Evolutionary conservation across 2,797 vertebrate species (phyloP).

Genomic region (Sebastes cheni): DNA sequence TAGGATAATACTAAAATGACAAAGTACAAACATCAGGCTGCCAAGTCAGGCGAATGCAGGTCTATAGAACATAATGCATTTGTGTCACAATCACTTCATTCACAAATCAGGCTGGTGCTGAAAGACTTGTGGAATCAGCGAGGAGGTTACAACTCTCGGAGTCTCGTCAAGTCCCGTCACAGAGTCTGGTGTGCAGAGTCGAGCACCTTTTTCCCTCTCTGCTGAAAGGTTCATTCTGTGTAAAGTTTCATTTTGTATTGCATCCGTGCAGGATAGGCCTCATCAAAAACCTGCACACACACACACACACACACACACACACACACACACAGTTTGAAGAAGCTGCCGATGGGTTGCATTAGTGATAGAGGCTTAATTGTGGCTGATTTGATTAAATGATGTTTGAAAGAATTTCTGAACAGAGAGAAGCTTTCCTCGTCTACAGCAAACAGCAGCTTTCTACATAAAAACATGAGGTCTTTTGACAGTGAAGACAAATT

Average conservation of each 20-base stretch:
- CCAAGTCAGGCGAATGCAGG: conserved; percentile 37
- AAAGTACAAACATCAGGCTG: conserved; percentile 48
- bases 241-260: conserved; percentile 45
- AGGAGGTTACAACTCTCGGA: conserved; percentile 19
- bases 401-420: conserved; percentile 17
- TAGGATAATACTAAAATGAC: conserved; percentile 32
- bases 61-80: conserved; percentile 15
- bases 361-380: conserved; percentile 22
- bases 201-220: conserved; percentile 13
- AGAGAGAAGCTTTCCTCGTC: neutral
- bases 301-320: neutral
- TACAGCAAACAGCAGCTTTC: conserved; percentile 7
- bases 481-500: conserved; percentile 13
- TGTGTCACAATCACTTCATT: conserved; percentile 23
- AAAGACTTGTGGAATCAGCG: neutral
- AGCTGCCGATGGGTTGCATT: conserved; percentile 49
- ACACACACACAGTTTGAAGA: conserved; percentile 1
- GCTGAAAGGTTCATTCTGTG: neutral
- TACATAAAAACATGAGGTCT: neutral
- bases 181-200: conserved; percentile 41
- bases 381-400: conserved; percentile 12
- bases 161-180: conserved; percentile 34
- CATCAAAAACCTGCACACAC: conserved; percentile 1
- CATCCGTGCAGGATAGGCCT: conserved; percentile 27
- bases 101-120: neutral